Percentiles rank a stretch among this genome's conserved stretches.
Conservation (phyloP, 2,888 invertebrate genomes). For the Pachydiplax longipennis region DNA sequence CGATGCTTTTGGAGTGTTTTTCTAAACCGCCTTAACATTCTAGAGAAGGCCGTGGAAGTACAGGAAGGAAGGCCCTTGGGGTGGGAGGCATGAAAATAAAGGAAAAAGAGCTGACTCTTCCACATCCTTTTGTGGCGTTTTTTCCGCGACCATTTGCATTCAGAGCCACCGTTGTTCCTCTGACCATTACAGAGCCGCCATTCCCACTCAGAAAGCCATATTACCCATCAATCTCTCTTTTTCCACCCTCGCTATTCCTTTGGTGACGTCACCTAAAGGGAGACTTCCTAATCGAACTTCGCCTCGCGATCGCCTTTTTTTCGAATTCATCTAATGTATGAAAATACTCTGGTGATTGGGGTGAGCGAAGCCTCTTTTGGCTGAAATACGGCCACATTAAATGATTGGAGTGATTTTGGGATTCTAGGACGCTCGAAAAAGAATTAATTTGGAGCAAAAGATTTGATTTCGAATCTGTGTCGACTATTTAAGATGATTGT, state of each 20-base stretch:
- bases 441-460: too few relatives aligned
- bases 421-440: too few relatives aligned
- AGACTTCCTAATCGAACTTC: neutral
- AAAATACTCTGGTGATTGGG: too few relatives aligned
- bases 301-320: neutral
- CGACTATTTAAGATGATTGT: too few relatives aligned
- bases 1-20: neutral
- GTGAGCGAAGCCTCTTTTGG: neutral
- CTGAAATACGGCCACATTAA: too few relatives aligned
- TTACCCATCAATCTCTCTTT: neutral
- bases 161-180: constrained; percentile 7
- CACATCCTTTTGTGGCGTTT: neutral
- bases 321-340: neutral
- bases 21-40: neutral
- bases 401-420: too few relatives aligned
- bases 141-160: constrained; percentile 33
- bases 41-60: neutral
- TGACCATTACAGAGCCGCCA: constrained; percentile 38
- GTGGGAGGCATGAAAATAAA: neutral
- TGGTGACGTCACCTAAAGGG: neutral
- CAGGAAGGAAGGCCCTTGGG: neutral
- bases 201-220: constrained; percentile 40
- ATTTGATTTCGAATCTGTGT: too few relatives aligned
- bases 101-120: neutral
- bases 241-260: neutral